phyloP scores from a whole-genome alignment of 1,140 invertebrate genomes.

The Leptopilina boulardi region DNA sequence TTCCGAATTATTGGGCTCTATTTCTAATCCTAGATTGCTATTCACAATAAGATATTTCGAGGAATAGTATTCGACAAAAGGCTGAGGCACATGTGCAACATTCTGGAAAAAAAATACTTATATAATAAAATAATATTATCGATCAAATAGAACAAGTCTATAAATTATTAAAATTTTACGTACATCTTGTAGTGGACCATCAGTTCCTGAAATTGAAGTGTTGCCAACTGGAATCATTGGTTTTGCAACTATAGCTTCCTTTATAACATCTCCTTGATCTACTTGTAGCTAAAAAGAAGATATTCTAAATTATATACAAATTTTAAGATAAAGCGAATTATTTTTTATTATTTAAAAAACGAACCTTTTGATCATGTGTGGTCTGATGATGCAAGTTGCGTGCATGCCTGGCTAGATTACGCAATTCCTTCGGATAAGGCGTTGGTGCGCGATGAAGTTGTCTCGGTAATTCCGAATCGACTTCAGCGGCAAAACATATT shows the following conservation, averaged over 20 bases:
- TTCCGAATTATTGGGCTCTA: constrained; percentile 59
- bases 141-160: not conserved
- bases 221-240: constrained; percentile 59
- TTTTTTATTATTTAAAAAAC: no score
- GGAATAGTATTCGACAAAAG: constrained; percentile 54
- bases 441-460: constrained; percentile 89
- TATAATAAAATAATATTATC: not conserved
- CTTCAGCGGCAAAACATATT: constrained; percentile 84
- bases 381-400: constrained; percentile 73
- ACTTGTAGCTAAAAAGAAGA: constrained; percentile 56
- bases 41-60: constrained; percentile 57
- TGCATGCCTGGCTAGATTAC: constrained; percentile 88
- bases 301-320: not conserved
- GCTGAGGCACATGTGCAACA: constrained; percentile 52
- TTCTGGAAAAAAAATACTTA: constrained; percentile 52
- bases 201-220: constrained; percentile 56
- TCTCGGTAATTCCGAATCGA: constrained; percentile 77
- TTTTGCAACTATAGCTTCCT: constrained; percentile 70
- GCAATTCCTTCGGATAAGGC: constrained; percentile 94
- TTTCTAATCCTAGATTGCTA: constrained; percentile 47
- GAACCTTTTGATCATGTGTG: constrained; percentile 68
- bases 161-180: constrained; percentile 19
- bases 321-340: no score
- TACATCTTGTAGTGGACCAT: constrained; percentile 56
- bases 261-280: constrained; percentile 65